These are phyloP conservation scores for Alcedo quadribrachys DNA, from an alignment of 2,797 vertebrate species.

Conservation along the genomic window DNA sequence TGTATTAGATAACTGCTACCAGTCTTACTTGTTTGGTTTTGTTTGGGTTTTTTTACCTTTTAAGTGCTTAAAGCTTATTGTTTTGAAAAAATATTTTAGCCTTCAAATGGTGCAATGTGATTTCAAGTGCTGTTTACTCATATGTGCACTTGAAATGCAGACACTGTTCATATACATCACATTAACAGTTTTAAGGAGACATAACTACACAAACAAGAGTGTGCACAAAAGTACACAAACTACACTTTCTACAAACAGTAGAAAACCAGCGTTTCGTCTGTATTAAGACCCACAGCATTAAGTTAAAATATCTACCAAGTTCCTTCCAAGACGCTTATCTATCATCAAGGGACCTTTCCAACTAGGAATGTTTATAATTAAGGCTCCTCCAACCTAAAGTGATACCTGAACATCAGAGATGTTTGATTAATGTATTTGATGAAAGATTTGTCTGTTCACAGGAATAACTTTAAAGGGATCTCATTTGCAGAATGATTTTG, in stretches of 20 bases:
- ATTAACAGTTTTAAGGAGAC: background rate
- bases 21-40: background rate
- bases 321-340: background rate
- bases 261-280: background rate
- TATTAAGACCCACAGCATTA: background rate
- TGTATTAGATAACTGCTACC: background rate
- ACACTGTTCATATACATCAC: too few species aligned
- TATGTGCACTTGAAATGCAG: background rate
- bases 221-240: too few species aligned
- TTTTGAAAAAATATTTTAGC: background rate
- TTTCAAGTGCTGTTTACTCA: background rate
- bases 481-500: background rate
- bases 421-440: background rate
- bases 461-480: background rate
- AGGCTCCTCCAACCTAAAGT: background rate
- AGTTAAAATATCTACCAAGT: background rate
- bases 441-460: background rate
- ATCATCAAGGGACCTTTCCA: background rate
- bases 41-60: background rate
- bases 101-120: background rate
- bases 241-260: background rate
- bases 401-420: background rate
- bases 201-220: background rate
- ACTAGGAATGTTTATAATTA: background rate
- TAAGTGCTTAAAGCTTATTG: background rate